Evolutionary conservation across 2,888 invertebrate species (phyloP).

Genomic region (Frankliniella intonsa): DNA sequence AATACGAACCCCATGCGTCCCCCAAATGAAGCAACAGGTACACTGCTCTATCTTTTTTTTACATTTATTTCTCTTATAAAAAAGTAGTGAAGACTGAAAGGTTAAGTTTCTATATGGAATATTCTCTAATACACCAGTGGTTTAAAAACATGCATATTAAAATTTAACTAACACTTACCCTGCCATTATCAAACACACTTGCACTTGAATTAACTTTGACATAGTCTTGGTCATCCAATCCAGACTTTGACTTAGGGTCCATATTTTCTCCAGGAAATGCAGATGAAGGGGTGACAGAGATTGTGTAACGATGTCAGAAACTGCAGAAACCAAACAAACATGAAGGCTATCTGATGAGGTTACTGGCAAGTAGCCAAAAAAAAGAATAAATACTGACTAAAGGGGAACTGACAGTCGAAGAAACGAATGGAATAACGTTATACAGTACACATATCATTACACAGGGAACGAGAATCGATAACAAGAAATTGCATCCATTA

Average conservation of each 20-base stretch:
- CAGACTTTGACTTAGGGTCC: neutral
- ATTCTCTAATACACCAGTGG: neutral
- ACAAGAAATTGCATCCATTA: too few species aligned
- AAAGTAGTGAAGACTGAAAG: neutral
- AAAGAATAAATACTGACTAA: neutral
- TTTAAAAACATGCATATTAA: neutral
- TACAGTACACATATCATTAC: too few species aligned
- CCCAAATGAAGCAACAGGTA: neutral
- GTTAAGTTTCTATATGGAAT: neutral
- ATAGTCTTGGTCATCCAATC: neutral
- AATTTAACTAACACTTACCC: neutral
- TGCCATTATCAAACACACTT: neutral
- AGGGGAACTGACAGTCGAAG: too few species aligned
- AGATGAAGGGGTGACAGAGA: neutral
- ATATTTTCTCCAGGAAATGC: neutral
- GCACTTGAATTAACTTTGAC: slow-evolving; percentile 5
- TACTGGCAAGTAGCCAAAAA: neutral
- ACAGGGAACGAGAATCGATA: too few species aligned
- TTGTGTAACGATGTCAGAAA: neutral
- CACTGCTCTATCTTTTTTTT: neutral
- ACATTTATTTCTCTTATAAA: neutral
- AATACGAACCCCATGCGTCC: neutral
- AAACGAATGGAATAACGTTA: too few species aligned
- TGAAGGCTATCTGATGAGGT: slow-evolving; percentile 13
- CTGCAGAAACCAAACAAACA: neutral